These are phyloP conservation scores for Heptranchias perlo DNA, from an alignment of 2,113 vertebrate species.

Conservation along the genomic window DNA sequence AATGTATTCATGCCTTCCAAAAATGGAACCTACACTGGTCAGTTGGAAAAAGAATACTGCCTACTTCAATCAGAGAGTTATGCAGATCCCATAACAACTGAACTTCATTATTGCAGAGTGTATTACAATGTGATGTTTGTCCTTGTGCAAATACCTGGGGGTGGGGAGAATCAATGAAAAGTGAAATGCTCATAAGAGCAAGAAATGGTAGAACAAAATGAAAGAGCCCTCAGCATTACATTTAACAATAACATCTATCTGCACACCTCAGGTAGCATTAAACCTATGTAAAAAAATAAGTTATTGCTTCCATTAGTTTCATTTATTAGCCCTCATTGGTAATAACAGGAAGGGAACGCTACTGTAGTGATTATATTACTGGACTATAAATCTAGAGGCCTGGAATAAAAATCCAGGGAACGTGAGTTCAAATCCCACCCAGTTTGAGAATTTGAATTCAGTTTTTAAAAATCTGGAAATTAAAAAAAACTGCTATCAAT, in stretches of 20 bases:
- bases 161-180: neutral
- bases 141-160: neutral
- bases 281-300: neutral
- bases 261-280: neutral
- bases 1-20: neutral
- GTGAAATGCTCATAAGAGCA: neutral
- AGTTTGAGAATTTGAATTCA: neutral
- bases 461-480: neutral
- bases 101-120: neutral
- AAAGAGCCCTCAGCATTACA: neutral
- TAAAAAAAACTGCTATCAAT: neutral
- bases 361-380: neutral
- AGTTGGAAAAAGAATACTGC: neutral
- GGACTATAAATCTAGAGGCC: neutral
- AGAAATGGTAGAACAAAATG: neutral
- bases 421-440: neutral
- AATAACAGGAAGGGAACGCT: no score
- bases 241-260: neutral
- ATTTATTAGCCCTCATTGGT: no score
- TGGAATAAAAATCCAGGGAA: neutral
- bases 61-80: neutral
- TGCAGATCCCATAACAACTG: neutral
- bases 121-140: neutral
- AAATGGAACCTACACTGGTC: neutral
- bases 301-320: neutral